Evolutionary conservation across 2,113 vertebrate genomes (phyloP).

Genomic region (Stegostoma tigrinum): DNA sequence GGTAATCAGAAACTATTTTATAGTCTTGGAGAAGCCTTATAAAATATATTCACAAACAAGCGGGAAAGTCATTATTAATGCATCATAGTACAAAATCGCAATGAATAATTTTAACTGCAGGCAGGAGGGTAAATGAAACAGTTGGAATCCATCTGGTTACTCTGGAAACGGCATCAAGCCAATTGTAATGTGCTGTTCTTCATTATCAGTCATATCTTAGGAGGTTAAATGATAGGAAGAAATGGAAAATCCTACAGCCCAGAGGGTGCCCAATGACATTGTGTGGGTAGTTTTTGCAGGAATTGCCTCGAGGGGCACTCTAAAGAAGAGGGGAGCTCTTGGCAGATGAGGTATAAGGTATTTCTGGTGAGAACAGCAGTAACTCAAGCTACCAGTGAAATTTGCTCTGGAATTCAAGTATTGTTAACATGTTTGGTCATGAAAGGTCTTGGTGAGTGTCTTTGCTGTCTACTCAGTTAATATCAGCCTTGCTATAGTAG

Average conservation of each 20-base stretch:
- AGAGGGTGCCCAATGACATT: neutral
- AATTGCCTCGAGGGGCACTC: neutral
- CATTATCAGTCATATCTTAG: neutral
- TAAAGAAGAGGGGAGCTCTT: neutral
- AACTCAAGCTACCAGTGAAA: neutral
- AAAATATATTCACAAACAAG: neutral
- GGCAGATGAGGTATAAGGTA: neutral
- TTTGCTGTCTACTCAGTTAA: neutral
- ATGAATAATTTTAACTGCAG: neutral
- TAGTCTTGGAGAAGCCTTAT: neutral
- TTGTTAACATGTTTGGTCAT: neutral
- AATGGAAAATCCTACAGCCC: neutral
- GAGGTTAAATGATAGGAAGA: neutral
- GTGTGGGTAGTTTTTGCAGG: neutral
- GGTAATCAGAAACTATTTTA: constrained; percentile 53
- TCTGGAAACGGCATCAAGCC: neutral
- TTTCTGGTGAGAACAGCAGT: neutral
- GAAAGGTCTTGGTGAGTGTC: neutral
- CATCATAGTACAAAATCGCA: neutral
- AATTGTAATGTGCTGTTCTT: neutral
- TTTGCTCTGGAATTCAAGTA: neutral
- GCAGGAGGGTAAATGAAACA: neutral
- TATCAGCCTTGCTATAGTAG: neutral
- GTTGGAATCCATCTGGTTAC: neutral
- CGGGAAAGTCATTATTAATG: neutral